Base-by-base conservation (phyloP, 2,113 vertebrate genomes). In the Sardina pilchardus region DNA sequence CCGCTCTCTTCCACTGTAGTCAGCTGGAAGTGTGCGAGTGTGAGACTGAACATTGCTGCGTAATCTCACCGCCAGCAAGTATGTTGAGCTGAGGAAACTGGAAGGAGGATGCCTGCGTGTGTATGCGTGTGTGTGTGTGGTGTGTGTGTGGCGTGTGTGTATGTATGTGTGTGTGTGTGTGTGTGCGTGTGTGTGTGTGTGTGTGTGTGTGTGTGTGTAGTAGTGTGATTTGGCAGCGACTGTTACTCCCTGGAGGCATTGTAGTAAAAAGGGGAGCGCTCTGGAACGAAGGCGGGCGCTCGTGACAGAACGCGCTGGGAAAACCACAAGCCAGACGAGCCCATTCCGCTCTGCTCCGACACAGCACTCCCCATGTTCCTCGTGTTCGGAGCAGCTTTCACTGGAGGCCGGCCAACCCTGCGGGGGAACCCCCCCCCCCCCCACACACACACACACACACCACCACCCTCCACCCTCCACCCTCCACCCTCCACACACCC, bases 381-480 rank as follows among this genome's bases (percentile, higher is more conserved):
- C 96, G 93, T 96, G 96, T 97, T 96, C 95, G 93, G 95, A 97
- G 96, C 96, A 97, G 96, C 97, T 97, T 97, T 96, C 95, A 94
- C 96, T 97, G 96, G 96, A 96, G 90, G 85, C 88, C 88, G 92
- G 96, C 96, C 96, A 97, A 94, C 94, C 91, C 93, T 91, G 93
- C 93, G 93, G 94, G 93, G 90, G 92, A 93, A 94, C 92, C 94
- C 92, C 92, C 30, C 81, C 86, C 75, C 59, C 26, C 71, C 4
- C 24, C 63, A 50, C 85, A 17, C 82, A 71, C 82, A 21, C 86
- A 67, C 82, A 19, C 82, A 26, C 43, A 34, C 84, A 36, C 44
- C 12, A 26, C 24, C 26, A 39, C 56, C 39, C 83, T 12, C 53
- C 71, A 9, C 50, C 17, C 53, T 4, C 19, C 56, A 21, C 21